Evolutionary conservation across 2,113 vertebrate genomes (phyloP).

Genomic region (Hippocampus zosterae): DNA sequence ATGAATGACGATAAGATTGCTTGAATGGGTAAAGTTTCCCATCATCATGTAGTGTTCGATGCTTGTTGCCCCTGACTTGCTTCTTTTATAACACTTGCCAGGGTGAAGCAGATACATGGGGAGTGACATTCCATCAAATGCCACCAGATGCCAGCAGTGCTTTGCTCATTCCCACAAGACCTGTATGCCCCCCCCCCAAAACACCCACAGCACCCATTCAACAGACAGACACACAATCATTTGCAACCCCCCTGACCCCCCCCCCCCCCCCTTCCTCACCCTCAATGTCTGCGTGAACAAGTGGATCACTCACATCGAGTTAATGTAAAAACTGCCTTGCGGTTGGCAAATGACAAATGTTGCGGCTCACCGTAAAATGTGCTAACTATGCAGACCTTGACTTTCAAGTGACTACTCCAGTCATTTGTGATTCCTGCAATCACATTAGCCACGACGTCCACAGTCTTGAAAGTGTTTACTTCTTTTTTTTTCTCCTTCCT

Average conservation of each 20-base stretch:
- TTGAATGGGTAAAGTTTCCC: not conserved
- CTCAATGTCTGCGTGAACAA: slow-evolving; percentile 62
- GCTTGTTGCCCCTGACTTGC: slow-evolving; percentile 3
- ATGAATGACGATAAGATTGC: not conserved
- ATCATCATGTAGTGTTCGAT: not conserved
- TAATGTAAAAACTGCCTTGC: slow-evolving; percentile 69
- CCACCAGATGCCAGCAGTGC: slow-evolving; percentile 75
- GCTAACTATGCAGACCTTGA: slow-evolving; percentile 76
- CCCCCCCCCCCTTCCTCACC: slow-evolving; percentile 12
- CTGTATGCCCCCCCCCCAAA: not conserved
- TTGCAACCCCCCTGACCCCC: not conserved
- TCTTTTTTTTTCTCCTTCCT: not conserved
- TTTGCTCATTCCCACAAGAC: slow-evolving; percentile 55
- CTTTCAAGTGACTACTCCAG: slow-evolving; percentile 62
- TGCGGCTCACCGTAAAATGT: slow-evolving; percentile 73
- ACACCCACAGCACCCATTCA: not conserved
- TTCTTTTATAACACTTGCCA: not conserved
- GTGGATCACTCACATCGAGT: slow-evolving; percentile 75
- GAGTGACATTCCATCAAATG: slow-evolving; percentile 51
- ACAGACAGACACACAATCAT: not conserved
- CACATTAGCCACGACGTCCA: slow-evolving; percentile 67
- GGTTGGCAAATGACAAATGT: slow-evolving; percentile 76
- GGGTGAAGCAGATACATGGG: slow-evolving; percentile 30
- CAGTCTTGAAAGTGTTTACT: slow-evolving; percentile 63
- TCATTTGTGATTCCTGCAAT: slow-evolving; percentile 73